A percentile compares a stretch with the other conserved stretches of the same genome.
phyloP scores from a whole-genome alignment of 1,140 invertebrate species.

The Danaus melanippus region DNA sequence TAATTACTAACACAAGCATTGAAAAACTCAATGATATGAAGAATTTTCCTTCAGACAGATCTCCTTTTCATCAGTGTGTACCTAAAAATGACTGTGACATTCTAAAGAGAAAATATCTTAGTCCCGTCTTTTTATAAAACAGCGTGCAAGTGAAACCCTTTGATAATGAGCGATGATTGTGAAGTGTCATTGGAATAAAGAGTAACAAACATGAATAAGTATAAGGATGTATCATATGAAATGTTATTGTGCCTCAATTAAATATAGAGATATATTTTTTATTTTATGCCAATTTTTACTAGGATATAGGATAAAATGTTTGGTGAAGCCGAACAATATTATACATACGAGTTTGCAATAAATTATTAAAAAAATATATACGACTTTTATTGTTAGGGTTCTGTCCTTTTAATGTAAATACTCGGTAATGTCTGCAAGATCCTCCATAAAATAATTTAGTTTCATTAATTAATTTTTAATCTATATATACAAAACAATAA shows the following conservation, averaged over 20 bases:
- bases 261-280: conserved; percentile 48
- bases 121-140: conserved; percentile 5
- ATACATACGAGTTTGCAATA: conserved; percentile 33
- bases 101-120: conserved; percentile 3
- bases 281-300: conserved; percentile 52
- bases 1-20: background rate
- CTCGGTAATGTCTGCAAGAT: too few relatives aligned
- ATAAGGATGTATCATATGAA: conserved; percentile 35
- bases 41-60: too few relatives aligned
- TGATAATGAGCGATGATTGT: background rate
- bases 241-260: conserved; percentile 47
- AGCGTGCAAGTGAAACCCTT: conserved; percentile 13
- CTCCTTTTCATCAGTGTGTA: background rate
- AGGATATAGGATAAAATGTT: conserved; percentile 35
- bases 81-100: conserved; percentile 5
- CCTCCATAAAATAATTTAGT: too few relatives aligned
- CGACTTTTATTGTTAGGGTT: too few relatives aligned
- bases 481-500: too few relatives aligned
- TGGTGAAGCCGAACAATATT: conserved; percentile 21
- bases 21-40: background rate
- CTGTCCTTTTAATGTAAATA: too few relatives aligned
- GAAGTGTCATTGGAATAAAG: conserved; percentile 27
- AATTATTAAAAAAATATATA: conserved; percentile 25
- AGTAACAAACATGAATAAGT: conserved; percentile 26
- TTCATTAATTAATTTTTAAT: too few relatives aligned